Conservation (phyloP, 1,140 invertebrate genomes). For the Pinna nobilis region DNA sequence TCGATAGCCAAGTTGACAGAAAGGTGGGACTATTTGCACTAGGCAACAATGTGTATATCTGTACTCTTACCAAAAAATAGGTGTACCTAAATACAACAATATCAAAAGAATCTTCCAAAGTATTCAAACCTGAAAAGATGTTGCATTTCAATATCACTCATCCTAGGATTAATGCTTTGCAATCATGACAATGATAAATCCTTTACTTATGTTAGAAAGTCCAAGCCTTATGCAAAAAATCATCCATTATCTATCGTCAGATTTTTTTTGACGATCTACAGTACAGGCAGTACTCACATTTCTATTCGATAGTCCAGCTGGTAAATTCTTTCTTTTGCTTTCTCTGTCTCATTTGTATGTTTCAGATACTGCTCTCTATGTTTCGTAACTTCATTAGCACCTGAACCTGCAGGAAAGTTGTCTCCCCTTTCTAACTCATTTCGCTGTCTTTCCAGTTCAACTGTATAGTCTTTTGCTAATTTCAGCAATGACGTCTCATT, state of each 20-base stretch:
- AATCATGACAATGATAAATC: too few relatives aligned
- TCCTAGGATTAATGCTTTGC: too few relatives aligned
- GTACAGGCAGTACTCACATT: slow-evolving; percentile 56
- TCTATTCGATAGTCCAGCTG: slow-evolving; percentile 73
- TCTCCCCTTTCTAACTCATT: slow-evolving; percentile 71
- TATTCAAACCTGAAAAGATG: too few relatives aligned
- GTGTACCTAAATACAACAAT: too few relatives aligned
- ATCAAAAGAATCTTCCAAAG: too few relatives aligned
- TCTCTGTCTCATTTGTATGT: slow-evolving; percentile 70
- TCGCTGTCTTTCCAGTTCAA: slow-evolving; percentile 65
- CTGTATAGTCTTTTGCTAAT: slow-evolving; percentile 65
- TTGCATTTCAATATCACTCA: too few relatives aligned
- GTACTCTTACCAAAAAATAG: too few relatives aligned
- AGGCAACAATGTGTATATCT: too few relatives aligned
- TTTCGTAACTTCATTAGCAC: slow-evolving; percentile 69
- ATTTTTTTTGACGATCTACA: neutral
- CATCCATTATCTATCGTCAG: neutral
- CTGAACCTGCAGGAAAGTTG: slow-evolving; percentile 72
- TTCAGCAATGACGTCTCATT: slow-evolving; percentile 66
- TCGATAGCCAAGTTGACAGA: too few relatives aligned
- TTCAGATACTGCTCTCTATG: slow-evolving; percentile 70
- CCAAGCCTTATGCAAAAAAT: neutral
- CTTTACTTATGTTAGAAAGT: too few relatives aligned
- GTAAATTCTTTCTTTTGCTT: slow-evolving; percentile 71
- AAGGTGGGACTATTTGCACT: too few relatives aligned